A percentile compares a stretch with the other conserved stretches of the same genome.
Conservation (phyloP, 2,797 vertebrate genomes). For the Hippoglossus hippoglossus region DNA sequence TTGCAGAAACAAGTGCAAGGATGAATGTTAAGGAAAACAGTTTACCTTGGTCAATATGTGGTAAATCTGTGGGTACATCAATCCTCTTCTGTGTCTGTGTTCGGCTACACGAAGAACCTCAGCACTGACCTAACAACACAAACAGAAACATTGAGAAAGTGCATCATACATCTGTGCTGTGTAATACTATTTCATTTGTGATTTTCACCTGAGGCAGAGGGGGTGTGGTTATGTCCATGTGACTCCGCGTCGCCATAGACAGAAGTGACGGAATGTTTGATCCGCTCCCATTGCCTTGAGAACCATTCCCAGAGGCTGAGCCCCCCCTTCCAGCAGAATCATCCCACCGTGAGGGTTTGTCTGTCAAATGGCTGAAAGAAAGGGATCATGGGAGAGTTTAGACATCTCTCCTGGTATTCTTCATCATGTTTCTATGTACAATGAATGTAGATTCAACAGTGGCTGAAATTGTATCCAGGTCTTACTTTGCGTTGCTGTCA, state of each 20-base stretch:
- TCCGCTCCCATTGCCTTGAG: constrained; percentile 86
- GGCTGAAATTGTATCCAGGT: no score
- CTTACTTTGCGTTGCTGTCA: constrained; percentile 89
- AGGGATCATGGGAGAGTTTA: constrained; percentile 1
- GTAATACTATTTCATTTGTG: not conserved
- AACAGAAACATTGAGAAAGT: not conserved
- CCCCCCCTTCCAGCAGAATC: constrained; percentile 82
- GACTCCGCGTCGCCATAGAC: constrained; percentile 93
- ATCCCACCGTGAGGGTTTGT: constrained; percentile 89
- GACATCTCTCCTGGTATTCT: not conserved
- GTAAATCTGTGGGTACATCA: constrained; percentile 96
- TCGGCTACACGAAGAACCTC: constrained; percentile 93
- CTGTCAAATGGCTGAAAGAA: constrained; percentile 86
- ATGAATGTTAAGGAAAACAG: not conserved
- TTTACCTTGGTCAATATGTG: constrained; percentile 92
- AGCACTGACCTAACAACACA: constrained; percentile 81
- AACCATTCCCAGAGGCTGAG: constrained; percentile 80
- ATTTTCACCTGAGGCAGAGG: constrained; percentile 86
- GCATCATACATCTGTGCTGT: not conserved
- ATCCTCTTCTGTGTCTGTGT: constrained; percentile 92
- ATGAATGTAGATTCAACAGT: no score
- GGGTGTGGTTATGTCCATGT: constrained; percentile 95
- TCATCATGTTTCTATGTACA: not conserved
- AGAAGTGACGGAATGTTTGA: constrained; percentile 92
- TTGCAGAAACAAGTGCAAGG: not conserved